Conservation (phyloP, 2,797 vertebrate genomes). For the Rhabdophis nuchalis region DNA sequence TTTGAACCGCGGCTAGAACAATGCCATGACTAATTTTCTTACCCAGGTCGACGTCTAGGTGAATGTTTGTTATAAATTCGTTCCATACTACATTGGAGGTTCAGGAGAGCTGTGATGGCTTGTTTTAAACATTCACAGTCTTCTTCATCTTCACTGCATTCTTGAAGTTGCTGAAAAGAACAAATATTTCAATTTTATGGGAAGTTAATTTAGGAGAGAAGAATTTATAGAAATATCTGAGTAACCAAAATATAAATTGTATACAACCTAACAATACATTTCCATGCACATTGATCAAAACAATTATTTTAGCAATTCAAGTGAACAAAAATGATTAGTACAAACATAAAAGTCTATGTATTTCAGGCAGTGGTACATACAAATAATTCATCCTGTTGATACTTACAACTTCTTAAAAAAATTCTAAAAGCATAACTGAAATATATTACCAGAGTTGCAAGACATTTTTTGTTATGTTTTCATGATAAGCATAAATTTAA, state of each 20-base stretch:
- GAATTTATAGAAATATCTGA: not conserved
- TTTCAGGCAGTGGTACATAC: not conserved
- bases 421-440: not conserved
- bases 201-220: rapidly evolving
- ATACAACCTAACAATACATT: not conserved
- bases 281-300: not conserved
- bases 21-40: slow-evolving; percentile 38
- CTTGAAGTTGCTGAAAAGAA: slow-evolving; percentile 86
- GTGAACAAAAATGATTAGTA: rapidly evolving
- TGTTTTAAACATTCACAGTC: slow-evolving; percentile 95
- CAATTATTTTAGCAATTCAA: not conserved
- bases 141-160: slow-evolving; percentile 90
- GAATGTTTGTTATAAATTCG: slow-evolving; percentile 92
- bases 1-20: slow-evolving; percentile 13
- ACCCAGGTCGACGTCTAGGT: slow-evolving; percentile 90
- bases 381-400: not conserved
- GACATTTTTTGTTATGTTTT: not conserved
- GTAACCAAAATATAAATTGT: not conserved
- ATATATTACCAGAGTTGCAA: not conserved
- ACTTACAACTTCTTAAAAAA: not conserved
- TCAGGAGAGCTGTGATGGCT: slow-evolving; percentile 94
- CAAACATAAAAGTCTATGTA: not conserved
- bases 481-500: not conserved
- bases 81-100: slow-evolving; percentile 94
- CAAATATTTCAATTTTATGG: not conserved